Percentiles rank a stretch among this genome's conserved stretches.
Conservation (phyloP, 2,113 vertebrate species). For the Callipepla californica region DNA sequence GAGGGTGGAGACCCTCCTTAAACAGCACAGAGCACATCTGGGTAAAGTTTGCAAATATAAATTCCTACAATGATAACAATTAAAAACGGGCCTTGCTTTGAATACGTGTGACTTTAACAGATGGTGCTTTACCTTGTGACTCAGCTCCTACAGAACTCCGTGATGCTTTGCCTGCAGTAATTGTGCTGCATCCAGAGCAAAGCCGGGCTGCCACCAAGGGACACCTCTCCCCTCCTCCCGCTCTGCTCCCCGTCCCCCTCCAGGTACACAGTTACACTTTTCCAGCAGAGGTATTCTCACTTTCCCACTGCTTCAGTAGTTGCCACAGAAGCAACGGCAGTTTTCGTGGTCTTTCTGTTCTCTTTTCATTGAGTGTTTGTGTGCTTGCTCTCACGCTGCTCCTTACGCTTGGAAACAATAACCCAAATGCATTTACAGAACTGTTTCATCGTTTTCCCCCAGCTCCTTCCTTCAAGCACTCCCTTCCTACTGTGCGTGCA, state of each 20-base stretch:
- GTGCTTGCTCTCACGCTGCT: not conserved
- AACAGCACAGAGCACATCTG: not conserved
- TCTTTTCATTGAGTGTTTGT: not conserved
- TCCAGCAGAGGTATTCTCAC: not conserved
- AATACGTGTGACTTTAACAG: not conserved
- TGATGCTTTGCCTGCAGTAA: not conserved
- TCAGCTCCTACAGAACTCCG: accelerated
- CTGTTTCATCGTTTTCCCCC: not conserved
- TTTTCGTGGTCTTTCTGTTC: not conserved
- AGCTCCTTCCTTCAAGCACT: not conserved
- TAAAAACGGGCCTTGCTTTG: not conserved
- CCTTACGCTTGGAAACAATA: not conserved
- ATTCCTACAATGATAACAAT: not conserved
- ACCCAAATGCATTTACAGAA: not conserved
- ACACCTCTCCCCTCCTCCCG: not conserved
- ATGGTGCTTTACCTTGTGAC: not conserved
- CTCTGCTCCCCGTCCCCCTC: not conserved
- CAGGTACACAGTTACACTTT: not conserved
- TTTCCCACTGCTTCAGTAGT: not conserved
- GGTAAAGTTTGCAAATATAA: not conserved
- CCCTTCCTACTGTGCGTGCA: not conserved
- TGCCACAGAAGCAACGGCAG: not conserved
- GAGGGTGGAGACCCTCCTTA: not conserved
- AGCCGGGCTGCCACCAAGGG: not conserved
- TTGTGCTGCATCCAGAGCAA: not conserved